These are phyloP conservation scores for Anniella stebbinsi DNA, from an alignment of 2,797 vertebrate genomes.

Conservation along the genomic window DNA sequence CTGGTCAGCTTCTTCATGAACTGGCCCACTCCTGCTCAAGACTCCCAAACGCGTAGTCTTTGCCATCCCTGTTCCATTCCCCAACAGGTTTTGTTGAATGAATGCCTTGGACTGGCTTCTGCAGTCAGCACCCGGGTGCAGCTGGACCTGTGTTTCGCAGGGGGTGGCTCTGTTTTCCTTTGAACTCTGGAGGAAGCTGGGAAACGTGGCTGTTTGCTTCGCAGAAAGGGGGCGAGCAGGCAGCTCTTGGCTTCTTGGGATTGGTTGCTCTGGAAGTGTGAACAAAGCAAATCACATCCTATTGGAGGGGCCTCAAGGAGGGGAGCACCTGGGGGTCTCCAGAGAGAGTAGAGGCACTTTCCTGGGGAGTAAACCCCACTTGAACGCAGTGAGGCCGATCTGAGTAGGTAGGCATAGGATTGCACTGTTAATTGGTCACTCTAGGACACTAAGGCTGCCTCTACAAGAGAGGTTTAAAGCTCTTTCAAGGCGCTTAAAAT, in stretches of 20 bases:
- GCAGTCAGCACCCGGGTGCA: not conserved
- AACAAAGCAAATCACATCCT: not conserved
- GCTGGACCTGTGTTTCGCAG: not conserved
- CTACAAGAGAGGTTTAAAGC: too few species aligned
- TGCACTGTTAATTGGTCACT: too few species aligned
- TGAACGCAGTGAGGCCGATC: too few species aligned
- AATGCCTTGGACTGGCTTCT: not conserved
- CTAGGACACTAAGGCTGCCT: too few species aligned
- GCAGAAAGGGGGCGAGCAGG: not conserved
- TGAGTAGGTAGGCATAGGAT: too few species aligned
- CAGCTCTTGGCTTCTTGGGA: not conserved
- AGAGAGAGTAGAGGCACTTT: too few species aligned
- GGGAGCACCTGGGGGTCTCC: not conserved
- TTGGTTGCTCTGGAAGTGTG: not conserved
- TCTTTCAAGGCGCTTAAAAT: too few species aligned
- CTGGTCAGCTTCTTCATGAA: not conserved
- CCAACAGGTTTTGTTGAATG: not conserved
- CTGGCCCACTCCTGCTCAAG: not conserved
- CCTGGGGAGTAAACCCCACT: too few species aligned
- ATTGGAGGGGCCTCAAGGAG: not conserved
- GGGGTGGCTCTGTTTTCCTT: not conserved
- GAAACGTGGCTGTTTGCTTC: not conserved
- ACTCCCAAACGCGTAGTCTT: not conserved
- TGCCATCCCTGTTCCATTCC: not conserved
- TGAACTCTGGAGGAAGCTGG: not conserved